Evolutionary conservation across 2,797 vertebrate species (phyloP), one percentile per base, ranked within the genome.

Genomic region (Syncerus caffer): DNA sequence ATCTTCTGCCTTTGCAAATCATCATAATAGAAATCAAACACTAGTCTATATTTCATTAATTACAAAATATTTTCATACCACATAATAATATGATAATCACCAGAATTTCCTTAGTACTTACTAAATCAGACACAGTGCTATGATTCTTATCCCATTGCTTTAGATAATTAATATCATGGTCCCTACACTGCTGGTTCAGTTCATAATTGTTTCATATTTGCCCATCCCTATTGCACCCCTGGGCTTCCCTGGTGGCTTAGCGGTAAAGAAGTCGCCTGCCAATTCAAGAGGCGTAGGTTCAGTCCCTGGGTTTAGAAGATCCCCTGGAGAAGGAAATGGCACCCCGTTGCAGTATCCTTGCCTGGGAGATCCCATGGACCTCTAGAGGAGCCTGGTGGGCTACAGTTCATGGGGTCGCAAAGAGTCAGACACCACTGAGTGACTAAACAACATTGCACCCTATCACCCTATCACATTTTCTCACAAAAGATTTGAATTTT

Each of bases 21-120:
- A 94, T 14, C 55, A 53, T 95, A 45, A 93, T 87, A 78, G 92
- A 93, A 95, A 55, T 55, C 17, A 85, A 94, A 74, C 8, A 25
- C 23, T 62, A 55, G 8, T 31, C 25, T 94, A 3, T 78, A 62
- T 57, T 82, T 86, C 3, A 89, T 74, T 95, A 74, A 93, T 80
- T 74, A 51, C 16, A 90, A 96, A 85, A 71, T 71, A 23, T 31
- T 60, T 76, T 76, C 53, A 92, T 27, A 83, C 13, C 55, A 42
- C 17, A 51, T 95, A 42, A 82, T 86, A 89, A 47, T 93, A 74
- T 19, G 47, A 60, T 51, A 29, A 60, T 83, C 86, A 71, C 19
- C 58, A 90, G 45, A 23, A 47, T 79, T 86, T 93, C 47, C 31
- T 88, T 90, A 90, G 17, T 85, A 67, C 29, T 85, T 93, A 82